Evolutionary conservation across 2,113 vertebrate genomes (phyloP), one percentile per base, ranked within the genome.

Genomic region (Callionymus lyra): DNA sequence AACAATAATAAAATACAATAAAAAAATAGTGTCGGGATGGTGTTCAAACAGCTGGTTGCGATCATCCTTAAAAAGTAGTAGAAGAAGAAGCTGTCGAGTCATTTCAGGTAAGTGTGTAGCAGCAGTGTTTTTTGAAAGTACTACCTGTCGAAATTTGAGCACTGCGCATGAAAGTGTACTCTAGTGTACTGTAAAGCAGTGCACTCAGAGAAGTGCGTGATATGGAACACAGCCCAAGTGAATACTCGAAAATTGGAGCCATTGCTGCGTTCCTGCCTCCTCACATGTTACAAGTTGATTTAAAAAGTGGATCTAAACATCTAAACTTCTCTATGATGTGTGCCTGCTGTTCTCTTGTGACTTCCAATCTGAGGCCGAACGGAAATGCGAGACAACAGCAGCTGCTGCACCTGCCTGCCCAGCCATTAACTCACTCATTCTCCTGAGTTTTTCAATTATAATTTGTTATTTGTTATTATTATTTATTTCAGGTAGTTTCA

Each of bases 321-420:
- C 9, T 33, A 13, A n/a, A 12, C 35, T n/a, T 15, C 14, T 13
- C 13, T 16, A 38, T 15, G 15, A 13, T 21, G 9, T 38, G 32
- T 12, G 54, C 71, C 78, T 85, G 62, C 60, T 85, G 77, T 88
- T 86, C 72, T 84, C 80, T 83, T 81, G 72, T 81, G 76, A 72
- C 77, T 76, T 68, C 16, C 41, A 50, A 60, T 38, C 65, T 47
- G 59, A 47, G 47, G 44, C 31, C 9, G 8, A 19, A 60, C 45
- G 56, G 78, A 69, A 65, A 60, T 81, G 77, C 82, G 77, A 83
- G 81, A 84, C 69, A 85, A 86, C 64, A 82, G 82, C 81, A 85
- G 21, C 81, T 65, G 32, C 65, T 61, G 47, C 55, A 15, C 65
- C 65, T 77, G 74, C 81, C 77, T 85, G 84, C 83, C 55, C 59